Evolutionary conservation across 1,140 invertebrate genomes (phyloP), one percentile per base, ranked within the genome.

Genomic region (Pygmarrhopalites habei): DNA sequence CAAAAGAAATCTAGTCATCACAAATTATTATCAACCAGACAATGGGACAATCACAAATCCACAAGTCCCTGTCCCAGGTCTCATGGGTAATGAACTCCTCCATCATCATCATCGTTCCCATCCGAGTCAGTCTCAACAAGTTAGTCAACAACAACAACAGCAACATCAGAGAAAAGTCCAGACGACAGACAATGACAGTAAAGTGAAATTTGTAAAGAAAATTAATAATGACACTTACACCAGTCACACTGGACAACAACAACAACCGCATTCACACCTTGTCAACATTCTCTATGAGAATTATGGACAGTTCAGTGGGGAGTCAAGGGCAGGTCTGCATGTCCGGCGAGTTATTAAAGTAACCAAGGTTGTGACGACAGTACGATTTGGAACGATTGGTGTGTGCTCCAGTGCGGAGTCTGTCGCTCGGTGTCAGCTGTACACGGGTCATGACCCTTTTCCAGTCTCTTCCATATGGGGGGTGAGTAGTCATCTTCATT

Each of bases 301-400:
- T 12, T 52, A 52, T 28, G 23, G 25, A 26, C 32, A 5, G 32
- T 35, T 7, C 32, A 7, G 2, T 4, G 21, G 14, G 3, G 21
- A 23, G 23, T 12, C 14, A 2, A 15, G 25, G 25, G 14, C 28
- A 2, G 49, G 49, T 2, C 49, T 52, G 3, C 49, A 52, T 23
- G 49, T 52, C n/a, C 49, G 49, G 3, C 49, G 49, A 28, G 28
- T 52, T 10, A 52, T 52, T 4, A 67, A 58, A 61, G 55, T 67
- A 15, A 60, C 66, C 2, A 64, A 58, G 58, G 61, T 67, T 21
- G 28, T 67, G 17, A 61, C 59, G 12, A 67, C 56, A n/a, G 32
- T 67, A 26, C 49, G 66, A 25, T 67, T 67, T 26, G 66, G 66
- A n/a, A 60, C 52, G 17, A 57, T 67, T n/a, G 66, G 66, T 12